phyloP scores from a whole-genome alignment of 2,888 invertebrate genomes.

The Lithosia quadra region DNA sequence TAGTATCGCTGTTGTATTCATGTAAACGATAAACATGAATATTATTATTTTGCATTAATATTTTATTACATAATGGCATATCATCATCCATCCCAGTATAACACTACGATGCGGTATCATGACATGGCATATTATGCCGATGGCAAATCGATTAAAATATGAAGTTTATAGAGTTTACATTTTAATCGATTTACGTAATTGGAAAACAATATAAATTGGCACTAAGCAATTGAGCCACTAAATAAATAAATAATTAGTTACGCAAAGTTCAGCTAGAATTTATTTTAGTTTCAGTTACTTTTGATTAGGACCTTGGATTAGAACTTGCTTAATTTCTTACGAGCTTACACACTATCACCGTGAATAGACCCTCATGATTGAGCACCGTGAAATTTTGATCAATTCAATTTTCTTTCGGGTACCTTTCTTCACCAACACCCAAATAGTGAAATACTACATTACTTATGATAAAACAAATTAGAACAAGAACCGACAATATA shows the following conservation, averaged over 20 bases:
- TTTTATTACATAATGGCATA: too few species aligned
- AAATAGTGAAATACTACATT: not conserved
- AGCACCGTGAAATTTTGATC: too few species aligned
- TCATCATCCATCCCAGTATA: too few species aligned
- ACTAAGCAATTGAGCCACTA: not conserved
- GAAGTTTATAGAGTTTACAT: not conserved
- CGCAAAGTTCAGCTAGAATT: too few species aligned
- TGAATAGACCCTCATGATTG: too few species aligned
- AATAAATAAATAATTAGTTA: not conserved
- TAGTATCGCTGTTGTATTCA: too few species aligned
- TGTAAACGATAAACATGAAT: slow-evolving; percentile 20
- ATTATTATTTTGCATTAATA: slow-evolving; percentile 10
- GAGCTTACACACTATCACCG: too few species aligned
- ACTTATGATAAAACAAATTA: not conserved
- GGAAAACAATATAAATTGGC: not conserved
- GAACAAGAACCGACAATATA: not conserved
- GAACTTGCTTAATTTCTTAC: too few species aligned
- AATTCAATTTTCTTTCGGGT: not conserved
- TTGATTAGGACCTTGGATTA: too few species aligned
- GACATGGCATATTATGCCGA: not conserved
- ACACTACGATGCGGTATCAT: too few species aligned
- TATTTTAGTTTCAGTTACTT: too few species aligned
- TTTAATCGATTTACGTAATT: too few species aligned
- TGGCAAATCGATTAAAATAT: not conserved
- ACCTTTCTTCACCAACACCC: not conserved